These are phyloP conservation scores for Melangyna quadrimaculata DNA, from an alignment of 2,888 invertebrate species.

Conservation along the genomic window DNA sequence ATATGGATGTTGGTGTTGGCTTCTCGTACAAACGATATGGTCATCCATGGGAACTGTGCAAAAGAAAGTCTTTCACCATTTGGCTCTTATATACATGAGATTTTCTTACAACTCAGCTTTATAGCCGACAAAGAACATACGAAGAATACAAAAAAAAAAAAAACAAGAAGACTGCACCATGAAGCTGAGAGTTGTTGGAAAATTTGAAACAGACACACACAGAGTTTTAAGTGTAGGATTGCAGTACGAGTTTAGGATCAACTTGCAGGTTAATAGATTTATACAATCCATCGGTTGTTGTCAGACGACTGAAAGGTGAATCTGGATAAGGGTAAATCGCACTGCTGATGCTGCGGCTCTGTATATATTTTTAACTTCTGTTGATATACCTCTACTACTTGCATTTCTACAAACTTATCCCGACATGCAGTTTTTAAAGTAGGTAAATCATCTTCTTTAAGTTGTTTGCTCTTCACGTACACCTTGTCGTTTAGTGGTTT, in stretches of 20 bases:
- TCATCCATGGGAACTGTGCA: conserved; percentile 70
- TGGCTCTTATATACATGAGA: conserved; percentile 52
- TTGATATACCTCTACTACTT: conserved; percentile 49
- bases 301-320: conserved; percentile 46
- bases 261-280: conserved; percentile 46
- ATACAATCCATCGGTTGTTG: conserved; percentile 30
- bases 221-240: not conserved
- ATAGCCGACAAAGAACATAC: conserved; percentile 58
- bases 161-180: not conserved
- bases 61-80: conserved; percentile 71
- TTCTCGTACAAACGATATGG: conserved; percentile 22
- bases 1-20: conserved; percentile 12
- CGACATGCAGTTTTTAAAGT: conserved; percentile 53
- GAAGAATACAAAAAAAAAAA: not conserved
- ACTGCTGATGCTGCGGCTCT: not conserved
- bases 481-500: conserved; percentile 50
- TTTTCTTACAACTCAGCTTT: conserved; percentile 37
- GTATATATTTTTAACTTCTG: conserved; percentile 46
- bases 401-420: conserved; percentile 56
- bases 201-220: not conserved
- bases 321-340: conserved; percentile 70
- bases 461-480: conserved; percentile 60
- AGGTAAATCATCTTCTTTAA: conserved; percentile 66
- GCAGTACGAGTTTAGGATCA: conserved; percentile 52
- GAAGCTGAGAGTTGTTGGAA: conserved; percentile 4